Evolutionary conservation across 2,797 vertebrate genomes (phyloP).

Genomic region (Lacerta agilis): DNA sequence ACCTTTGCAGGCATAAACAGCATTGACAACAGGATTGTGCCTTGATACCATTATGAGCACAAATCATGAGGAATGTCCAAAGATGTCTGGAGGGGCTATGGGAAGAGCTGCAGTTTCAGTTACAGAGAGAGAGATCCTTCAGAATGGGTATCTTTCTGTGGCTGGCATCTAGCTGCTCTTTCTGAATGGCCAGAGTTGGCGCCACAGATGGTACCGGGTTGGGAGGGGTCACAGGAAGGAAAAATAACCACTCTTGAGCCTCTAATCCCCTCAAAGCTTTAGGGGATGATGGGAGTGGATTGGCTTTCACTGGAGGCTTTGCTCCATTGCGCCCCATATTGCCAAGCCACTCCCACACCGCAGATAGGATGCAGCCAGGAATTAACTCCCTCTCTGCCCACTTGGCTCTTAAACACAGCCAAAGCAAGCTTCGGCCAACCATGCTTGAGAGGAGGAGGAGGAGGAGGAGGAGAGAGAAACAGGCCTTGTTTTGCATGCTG

Average conservation of each 20-base stretch:
- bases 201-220: not conserved
- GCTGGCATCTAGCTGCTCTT: not conserved
- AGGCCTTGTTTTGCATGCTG: not conserved
- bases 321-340: not conserved
- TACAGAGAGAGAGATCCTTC: not conserved
- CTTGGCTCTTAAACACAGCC: not conserved
- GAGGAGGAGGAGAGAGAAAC: not conserved
- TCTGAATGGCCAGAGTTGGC: not conserved
- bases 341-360: not conserved
- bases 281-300: slow-evolving; percentile 10
- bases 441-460: not conserved
- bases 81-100: not conserved
- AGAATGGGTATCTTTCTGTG: not conserved
- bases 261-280: slow-evolving; percentile 40
- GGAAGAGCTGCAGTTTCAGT: not conserved
- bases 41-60: too few relatives aligned
- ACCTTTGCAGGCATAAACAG: too few relatives aligned
- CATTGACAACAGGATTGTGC: too few relatives aligned
- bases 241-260: slow-evolving; percentile 57
- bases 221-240: not conserved
- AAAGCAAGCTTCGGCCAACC: not conserved
- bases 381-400: slow-evolving; percentile 5
- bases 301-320: slow-evolving; percentile 49
- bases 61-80: not conserved
- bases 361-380: rapidly evolving